phyloP scores from a whole-genome alignment of 1,140 invertebrate species.

The Nymphalis io region DNA sequence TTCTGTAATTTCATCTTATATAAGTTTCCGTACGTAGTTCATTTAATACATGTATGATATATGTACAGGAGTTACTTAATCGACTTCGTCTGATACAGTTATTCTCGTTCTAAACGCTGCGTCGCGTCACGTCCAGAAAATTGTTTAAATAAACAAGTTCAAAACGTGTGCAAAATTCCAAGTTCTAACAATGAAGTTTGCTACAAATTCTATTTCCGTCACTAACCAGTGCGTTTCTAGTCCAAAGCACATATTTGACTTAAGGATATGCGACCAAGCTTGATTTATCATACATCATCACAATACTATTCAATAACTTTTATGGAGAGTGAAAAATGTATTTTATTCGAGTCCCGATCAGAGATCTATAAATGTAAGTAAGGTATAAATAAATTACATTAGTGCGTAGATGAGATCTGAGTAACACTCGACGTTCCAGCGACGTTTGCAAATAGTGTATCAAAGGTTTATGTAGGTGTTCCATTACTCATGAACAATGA shows the following conservation, averaged over 20 bases:
- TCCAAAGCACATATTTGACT: conserved; percentile 44
- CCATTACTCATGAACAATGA: conserved; percentile 23
- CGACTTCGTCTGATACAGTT: conserved; percentile 29
- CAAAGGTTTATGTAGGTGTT: conserved; percentile 18
- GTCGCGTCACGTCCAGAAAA: conserved; percentile 25
- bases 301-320: conserved; percentile 44
- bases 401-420: conserved; percentile 18
- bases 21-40: background rate
- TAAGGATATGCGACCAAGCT: conserved; percentile 37
- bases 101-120: conserved; percentile 13
- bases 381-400: conserved; percentile 17
- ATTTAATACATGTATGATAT: background rate
- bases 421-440: conserved; percentile 3
- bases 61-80: conserved; percentile 13
- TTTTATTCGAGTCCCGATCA: conserved; percentile 44
- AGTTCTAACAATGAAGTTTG: conserved; percentile 42
- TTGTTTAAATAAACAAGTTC: conserved; percentile 30
- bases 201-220: conserved; percentile 35
- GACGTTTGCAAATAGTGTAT: conserved; percentile 17
- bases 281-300: conserved; percentile 44
- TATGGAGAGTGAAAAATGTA: conserved; percentile 42
- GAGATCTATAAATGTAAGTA: conserved; percentile 48
- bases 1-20: background rate
- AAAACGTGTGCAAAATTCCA: conserved; percentile 25
- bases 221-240: conserved; percentile 27